Evolutionary conservation across 2,113 vertebrate genomes (phyloP), one percentile per base, ranked within the genome.

Genomic region (Thermophis baileyi): DNA sequence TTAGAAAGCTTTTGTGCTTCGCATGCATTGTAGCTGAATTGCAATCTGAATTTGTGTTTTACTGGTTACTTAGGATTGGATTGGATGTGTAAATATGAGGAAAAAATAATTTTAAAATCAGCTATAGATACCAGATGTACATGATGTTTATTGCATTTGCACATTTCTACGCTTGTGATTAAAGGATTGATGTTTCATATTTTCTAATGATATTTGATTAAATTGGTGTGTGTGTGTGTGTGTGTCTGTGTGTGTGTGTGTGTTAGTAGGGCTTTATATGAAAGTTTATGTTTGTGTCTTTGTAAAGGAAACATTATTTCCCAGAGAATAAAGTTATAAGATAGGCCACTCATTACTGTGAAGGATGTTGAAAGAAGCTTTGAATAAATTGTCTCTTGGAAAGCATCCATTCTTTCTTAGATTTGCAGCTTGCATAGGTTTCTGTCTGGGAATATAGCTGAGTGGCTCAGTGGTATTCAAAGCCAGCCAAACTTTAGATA

Each of bases 151-250:
- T 97, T 95, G 95, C 97, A 90, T 94, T 97, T 95, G 94, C 95
- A 44, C 4, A 44, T 55, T 94, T 95, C 51, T 96, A 91, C 35
- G 89, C 96, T 93, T 97, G 95, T 96, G 91, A 95, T 96, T 96
- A 96, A 95, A 97, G 97, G 97, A 95, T 96, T 95, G 95, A 35
- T 93, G 94, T 96, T 96, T 97, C 96, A 96, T 97, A 96, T 96
- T 97, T 98, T 98, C 97, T 99, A 99, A 98, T 98, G 97, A 98
- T 98, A 97, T 98, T 98, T 99, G 98, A 99, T 98, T 98, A 89
- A 92, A 92, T 89, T 98, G 98, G 98, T 98, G 0, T 49, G 24
- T 49, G 96, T 98, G 11, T 88, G 24, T 87, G 9, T 87, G 20
- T 86, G 20, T 86, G 10, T 40, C 5, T 85, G 35, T 95, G 96